Conservation (phyloP, 92 coral and sea anemone genomes). For the Virgularia gustaviana region DNA sequence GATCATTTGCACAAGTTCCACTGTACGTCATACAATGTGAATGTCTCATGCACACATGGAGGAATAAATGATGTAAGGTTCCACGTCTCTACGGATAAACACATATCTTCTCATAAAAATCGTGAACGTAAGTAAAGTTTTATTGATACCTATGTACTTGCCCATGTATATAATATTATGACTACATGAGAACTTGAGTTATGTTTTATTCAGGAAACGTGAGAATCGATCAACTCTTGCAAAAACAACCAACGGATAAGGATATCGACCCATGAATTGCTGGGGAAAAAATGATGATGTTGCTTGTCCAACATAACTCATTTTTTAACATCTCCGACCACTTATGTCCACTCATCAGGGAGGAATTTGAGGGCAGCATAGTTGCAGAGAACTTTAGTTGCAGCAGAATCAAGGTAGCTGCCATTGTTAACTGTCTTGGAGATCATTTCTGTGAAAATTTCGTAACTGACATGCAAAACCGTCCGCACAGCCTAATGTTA, state of each 20-base stretch:
- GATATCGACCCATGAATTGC: constrained; percentile 28
- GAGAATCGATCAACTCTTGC: constrained; percentile 31
- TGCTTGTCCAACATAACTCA: constrained; percentile 55
- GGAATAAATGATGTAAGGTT: constrained; percentile 28
- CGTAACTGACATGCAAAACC: background rate
- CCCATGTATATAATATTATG: background rate
- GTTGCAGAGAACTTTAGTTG: constrained; percentile 30
- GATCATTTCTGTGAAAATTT: background rate
- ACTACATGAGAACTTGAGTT: background rate
- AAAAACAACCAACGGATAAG: constrained; percentile 4
- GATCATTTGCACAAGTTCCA: constrained; percentile 37
- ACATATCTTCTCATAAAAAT: constrained; percentile 6
- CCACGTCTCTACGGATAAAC: constrained; percentile 11
- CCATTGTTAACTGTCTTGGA: constrained; percentile 32
- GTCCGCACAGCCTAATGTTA: constrained; percentile 33
- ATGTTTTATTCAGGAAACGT: constrained; percentile 6
- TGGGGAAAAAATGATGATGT: constrained; percentile 47
- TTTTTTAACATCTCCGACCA: constrained; percentile 55
- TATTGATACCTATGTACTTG: background rate
- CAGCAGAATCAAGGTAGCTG: constrained; percentile 40
- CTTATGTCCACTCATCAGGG: constrained; percentile 39
- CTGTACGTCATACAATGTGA: constrained; percentile 31
- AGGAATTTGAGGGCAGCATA: constrained; percentile 51
- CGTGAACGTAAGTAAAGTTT: constrained; percentile 3
- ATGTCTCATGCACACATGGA: constrained; percentile 33